These are phyloP conservation scores for Lepus timidus DNA, from an alignment of 2,113 vertebrate species.

Conservation along the genomic window DNA sequence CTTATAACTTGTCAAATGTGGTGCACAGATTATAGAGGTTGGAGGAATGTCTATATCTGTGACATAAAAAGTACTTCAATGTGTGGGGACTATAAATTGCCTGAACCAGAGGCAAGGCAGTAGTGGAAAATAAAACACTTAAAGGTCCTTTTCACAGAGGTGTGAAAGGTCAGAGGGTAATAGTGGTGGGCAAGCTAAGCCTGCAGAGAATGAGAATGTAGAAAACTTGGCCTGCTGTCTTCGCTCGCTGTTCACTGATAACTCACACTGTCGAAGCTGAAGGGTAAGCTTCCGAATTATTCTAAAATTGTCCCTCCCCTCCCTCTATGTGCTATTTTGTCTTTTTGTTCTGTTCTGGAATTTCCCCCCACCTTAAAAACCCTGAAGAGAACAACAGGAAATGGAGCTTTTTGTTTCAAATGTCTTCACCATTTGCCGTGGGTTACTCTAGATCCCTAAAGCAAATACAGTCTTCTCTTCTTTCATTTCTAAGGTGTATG, in stretches of 20 bases:
- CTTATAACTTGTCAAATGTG: not conserved
- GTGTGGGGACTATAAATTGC: slow-evolving; percentile 28
- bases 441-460: not conserved
- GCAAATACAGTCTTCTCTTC: not conserved
- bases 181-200: not conserved
- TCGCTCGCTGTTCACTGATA: not conserved
- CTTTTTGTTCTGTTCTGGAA: slow-evolving; percentile 7
- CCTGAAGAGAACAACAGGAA: not conserved
- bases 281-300: slow-evolving; percentile 6
- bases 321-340: not conserved
- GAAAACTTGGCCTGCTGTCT: not conserved
- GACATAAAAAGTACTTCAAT: slow-evolving; percentile 21
- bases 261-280: not conserved
- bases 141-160: not conserved
- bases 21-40: slow-evolving; percentile 10
- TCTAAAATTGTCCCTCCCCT: not conserved
- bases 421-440: not conserved
- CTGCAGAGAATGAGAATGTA: slow-evolving; percentile 5
- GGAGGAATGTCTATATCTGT: not conserved
- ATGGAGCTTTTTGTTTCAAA: not conserved
- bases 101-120: not conserved
- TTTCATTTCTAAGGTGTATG: not conserved
- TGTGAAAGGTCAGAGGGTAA: not conserved
- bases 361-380: not conserved
- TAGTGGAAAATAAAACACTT: not conserved